phyloP scores from a whole-genome alignment of 2,888 invertebrate species.

The Philopedon plagiatum region DNA sequence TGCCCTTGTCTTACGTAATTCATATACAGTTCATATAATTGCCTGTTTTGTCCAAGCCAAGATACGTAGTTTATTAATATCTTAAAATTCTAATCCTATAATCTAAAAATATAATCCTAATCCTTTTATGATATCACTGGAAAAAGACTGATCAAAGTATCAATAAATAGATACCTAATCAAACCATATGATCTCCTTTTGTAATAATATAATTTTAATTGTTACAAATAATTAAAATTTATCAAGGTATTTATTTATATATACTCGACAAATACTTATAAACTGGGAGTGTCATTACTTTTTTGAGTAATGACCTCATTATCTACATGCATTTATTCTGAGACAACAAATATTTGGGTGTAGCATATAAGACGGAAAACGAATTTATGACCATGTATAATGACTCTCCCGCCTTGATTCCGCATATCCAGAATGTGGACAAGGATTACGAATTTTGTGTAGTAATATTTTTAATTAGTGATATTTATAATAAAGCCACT shows the following conservation, averaged over 20 bases:
- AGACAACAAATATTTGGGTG: not conserved
- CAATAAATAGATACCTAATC: not conserved
- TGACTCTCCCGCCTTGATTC: too few species aligned
- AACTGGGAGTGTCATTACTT: constrained; percentile 1
- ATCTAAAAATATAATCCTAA: constrained; percentile 2
- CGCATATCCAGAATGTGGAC: too few species aligned
- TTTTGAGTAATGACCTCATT: constrained; percentile 14
- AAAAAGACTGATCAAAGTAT: not conserved
- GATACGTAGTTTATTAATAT: too few species aligned
- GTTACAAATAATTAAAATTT: not conserved
- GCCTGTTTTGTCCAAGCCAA: too few species aligned
- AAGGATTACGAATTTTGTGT: too few species aligned
- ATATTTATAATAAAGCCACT: too few species aligned
- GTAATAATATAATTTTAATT: constrained; percentile 14
- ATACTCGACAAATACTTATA: not conserved
- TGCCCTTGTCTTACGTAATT: too few species aligned
- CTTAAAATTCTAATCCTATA: constrained; percentile 7
- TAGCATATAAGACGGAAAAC: not conserved
- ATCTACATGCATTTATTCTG: not conserved
- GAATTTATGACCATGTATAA: not conserved
- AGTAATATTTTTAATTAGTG: too few species aligned
- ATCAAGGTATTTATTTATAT: not conserved
- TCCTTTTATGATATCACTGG: not conserved
- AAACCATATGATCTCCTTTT: not conserved
- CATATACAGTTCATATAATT: too few species aligned